Evolutionary conservation across 1,140 invertebrate genomes (phyloP).

Genomic region (Stenopsyche tienmushanensis): DNA sequence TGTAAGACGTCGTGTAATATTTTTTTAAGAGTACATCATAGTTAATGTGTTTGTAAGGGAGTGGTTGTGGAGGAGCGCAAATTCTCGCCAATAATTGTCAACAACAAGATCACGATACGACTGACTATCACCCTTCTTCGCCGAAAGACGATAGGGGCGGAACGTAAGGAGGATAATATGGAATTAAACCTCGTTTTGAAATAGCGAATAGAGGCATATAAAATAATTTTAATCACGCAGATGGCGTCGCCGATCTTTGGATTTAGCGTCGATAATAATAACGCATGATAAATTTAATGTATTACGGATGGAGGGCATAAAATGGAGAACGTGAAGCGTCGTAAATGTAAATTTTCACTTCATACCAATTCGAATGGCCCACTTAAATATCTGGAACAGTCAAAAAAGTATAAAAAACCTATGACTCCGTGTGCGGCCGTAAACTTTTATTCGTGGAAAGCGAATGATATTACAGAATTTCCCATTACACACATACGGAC

Average conservation of each 20-base stretch:
- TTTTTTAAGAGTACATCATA: too few species aligned
- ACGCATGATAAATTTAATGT: constrained; percentile 13
- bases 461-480: constrained; percentile 34
- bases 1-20: too few species aligned
- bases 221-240: neutral
- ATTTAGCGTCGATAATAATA: constrained; percentile 8
- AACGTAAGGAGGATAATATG: too few species aligned
- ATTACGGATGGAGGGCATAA: constrained; percentile 1
- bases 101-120: too few species aligned
- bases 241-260: neutral
- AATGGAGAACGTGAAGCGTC: constrained; percentile 7
- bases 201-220: neutral
- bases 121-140: too few species aligned
- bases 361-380: constrained; percentile 30
- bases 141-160: too few species aligned
- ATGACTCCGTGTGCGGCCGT: constrained; percentile 30
- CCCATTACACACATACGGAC: constrained; percentile 27
- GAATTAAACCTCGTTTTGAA: too few species aligned
- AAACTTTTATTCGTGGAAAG: constrained; percentile 37
- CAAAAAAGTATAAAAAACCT: constrained; percentile 31
- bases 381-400: constrained; percentile 29
- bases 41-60: too few species aligned
- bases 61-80: too few species aligned
- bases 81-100: too few species aligned
- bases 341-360: constrained; percentile 37